phyloP scores from a whole-genome alignment of 1,140 invertebrate species.

The Thrips palmi region DNA sequence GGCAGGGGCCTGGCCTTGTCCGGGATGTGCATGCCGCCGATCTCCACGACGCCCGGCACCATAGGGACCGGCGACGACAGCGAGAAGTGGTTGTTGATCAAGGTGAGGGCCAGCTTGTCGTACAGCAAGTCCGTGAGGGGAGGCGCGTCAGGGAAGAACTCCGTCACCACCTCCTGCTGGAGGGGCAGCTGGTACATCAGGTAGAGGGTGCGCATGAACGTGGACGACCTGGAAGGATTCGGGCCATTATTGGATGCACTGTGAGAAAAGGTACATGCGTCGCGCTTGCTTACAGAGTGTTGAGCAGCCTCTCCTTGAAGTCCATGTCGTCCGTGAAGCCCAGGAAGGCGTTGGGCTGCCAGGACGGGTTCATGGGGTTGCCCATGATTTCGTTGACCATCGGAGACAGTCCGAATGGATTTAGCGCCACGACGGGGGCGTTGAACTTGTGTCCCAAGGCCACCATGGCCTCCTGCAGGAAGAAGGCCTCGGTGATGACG shows the following conservation, averaged over 20 bases:
- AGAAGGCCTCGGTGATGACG: constrained; percentile 19
- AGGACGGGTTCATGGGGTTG: constrained; percentile 5
- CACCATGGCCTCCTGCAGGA: constrained; percentile 19
- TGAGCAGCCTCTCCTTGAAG: neutral
- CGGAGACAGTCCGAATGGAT: neutral
- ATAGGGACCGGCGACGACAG: constrained; percentile 33
- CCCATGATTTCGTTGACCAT: constrained; percentile 10
- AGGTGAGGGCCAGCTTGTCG: too few species aligned
- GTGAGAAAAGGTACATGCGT: too few species aligned
- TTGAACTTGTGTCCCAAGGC: constrained; percentile 18
- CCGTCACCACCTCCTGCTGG: too few species aligned
- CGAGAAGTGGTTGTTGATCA: constrained; percentile 21
- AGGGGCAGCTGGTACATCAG: too few species aligned
- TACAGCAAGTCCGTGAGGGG: too few species aligned
- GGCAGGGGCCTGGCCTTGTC: neutral
- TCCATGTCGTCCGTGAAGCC: constrained; percentile 1
- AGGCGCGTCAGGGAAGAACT: too few species aligned
- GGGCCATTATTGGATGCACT: too few species aligned
- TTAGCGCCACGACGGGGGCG: constrained; percentile 16
- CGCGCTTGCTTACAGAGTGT: too few species aligned
- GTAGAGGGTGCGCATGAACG: too few species aligned
- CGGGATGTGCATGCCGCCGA: constrained; percentile 30
- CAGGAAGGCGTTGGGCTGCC: neutral
- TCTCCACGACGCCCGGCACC: constrained; percentile 38
- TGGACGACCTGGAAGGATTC: too few species aligned